phyloP scores from a whole-genome alignment of 2,113 vertebrate species.

The Grallaria varia region DNA sequence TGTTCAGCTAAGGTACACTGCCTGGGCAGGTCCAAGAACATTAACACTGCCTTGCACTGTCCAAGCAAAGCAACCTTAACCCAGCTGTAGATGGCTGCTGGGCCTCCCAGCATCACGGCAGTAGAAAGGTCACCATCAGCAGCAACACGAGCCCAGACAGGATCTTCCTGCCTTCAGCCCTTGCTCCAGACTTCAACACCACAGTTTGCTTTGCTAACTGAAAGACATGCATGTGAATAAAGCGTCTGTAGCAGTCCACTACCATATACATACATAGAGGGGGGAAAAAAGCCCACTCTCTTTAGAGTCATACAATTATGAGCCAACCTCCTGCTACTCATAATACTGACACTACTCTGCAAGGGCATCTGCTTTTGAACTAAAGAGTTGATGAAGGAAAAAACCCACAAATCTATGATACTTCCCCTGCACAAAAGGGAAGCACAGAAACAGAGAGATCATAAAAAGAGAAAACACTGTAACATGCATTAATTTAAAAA shows the following conservation, averaged over 20 bases:
- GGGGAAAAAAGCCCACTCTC: accelerated
- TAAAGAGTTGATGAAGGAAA: not conserved
- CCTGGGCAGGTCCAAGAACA: not conserved
- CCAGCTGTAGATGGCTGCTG: not conserved
- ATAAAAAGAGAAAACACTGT: not conserved
- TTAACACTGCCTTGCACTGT: not conserved
- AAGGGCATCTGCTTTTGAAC: not conserved
- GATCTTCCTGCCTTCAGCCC: not conserved
- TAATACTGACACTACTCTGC: not conserved
- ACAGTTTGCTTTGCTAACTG: not conserved
- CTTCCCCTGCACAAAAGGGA: not conserved
- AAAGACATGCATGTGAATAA: not conserved
- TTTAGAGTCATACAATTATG: not conserved
- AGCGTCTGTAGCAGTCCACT: not conserved
- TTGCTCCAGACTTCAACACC: not conserved
- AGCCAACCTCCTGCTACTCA: not conserved
- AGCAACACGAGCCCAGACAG: accelerated
- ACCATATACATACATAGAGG: not conserved
- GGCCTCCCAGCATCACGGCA: not conserved
- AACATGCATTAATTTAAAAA: no score
- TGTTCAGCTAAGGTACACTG: not conserved
- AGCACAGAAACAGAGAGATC: not conserved
- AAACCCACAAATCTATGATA: not conserved
- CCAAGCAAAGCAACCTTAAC: not conserved
- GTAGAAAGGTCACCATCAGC: not conserved